phyloP scores from a whole-genome alignment of 2,888 invertebrate species.

The Nezara viridula region DNA sequence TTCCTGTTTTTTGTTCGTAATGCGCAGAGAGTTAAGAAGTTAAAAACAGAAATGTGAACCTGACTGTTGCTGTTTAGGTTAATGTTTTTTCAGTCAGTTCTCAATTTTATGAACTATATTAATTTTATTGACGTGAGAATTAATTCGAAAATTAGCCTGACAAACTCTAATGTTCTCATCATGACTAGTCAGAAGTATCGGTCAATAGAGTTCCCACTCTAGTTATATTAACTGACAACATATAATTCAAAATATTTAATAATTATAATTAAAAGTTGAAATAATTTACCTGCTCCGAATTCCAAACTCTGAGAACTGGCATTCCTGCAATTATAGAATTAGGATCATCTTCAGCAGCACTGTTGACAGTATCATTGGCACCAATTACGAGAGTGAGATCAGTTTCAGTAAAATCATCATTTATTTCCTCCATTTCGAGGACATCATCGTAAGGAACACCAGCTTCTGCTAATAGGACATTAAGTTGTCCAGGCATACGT shows the following conservation, averaged over 20 bases:
- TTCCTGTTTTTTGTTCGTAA: too few species aligned
- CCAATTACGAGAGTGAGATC: constrained; percentile 89
- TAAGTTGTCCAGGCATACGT: constrained; percentile 92
- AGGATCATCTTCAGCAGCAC: constrained; percentile 91
- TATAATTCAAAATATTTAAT: neutral
- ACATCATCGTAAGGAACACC: constrained; percentile 94
- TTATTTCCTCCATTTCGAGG: constrained; percentile 93
- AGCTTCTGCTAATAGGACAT: constrained; percentile 92
- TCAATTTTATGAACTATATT: too few species aligned
- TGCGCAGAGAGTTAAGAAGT: too few species aligned
- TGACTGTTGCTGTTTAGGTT: too few species aligned
- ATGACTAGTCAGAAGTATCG: neutral
- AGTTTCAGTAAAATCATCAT: constrained; percentile 86
- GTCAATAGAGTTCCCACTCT: neutral
- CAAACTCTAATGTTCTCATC: too few species aligned
- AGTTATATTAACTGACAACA: neutral
- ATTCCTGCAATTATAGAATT: constrained; percentile 93
- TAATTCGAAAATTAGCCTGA: too few species aligned
- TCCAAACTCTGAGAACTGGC: constrained; percentile 92
- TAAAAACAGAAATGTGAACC: too few species aligned
- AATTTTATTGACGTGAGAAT: too few species aligned
- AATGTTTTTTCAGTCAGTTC: too few species aligned
- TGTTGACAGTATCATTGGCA: constrained; percentile 93
- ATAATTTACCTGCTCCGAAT: constrained; percentile 79
- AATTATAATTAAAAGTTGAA: neutral